Evolutionary conservation across 2,797 vertebrate genomes (phyloP).

Genomic region (Pantherophis alleghaniensis): DNA sequence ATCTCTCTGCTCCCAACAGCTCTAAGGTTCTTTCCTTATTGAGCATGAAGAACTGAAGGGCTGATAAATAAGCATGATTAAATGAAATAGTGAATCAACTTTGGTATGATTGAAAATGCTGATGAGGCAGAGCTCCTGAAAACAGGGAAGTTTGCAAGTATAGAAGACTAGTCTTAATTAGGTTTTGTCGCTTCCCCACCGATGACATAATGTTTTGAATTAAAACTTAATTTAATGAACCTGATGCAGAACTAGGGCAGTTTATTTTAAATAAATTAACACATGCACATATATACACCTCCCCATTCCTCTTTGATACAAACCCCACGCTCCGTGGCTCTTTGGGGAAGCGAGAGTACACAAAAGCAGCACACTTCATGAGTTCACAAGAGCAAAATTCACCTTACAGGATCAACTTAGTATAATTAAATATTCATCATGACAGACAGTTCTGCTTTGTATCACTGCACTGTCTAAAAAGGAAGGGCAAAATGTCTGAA

Average conservation of each 20-base stretch:
- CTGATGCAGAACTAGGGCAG: conserved; percentile 22
- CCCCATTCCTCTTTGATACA: conserved; percentile 64
- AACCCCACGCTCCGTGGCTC: conserved; percentile 66
- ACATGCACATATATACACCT: not conserved
- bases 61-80: not conserved
- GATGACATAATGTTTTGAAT: not conserved
- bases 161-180: not conserved
- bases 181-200: too few species aligned
- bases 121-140: not conserved
- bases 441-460: conserved; percentile 64
- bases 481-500: conserved; percentile 19
- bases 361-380: conserved; percentile 66
- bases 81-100: not conserved
- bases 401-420: conserved; percentile 64
- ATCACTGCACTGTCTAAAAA: conserved; percentile 53
- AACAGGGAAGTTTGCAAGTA: not conserved
- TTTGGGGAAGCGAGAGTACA: not conserved
- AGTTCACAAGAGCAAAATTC: conserved; percentile 67
- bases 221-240: not conserved
- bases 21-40: not conserved
- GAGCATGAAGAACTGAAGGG: not conserved
- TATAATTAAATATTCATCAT: conserved; percentile 46
- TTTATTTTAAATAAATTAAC: conserved; percentile 57
- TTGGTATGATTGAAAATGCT: not conserved
- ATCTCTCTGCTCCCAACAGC: not conserved